phyloP scores from a whole-genome alignment of 1,140 invertebrate species.

The Coenobita brevimanus region DNA sequence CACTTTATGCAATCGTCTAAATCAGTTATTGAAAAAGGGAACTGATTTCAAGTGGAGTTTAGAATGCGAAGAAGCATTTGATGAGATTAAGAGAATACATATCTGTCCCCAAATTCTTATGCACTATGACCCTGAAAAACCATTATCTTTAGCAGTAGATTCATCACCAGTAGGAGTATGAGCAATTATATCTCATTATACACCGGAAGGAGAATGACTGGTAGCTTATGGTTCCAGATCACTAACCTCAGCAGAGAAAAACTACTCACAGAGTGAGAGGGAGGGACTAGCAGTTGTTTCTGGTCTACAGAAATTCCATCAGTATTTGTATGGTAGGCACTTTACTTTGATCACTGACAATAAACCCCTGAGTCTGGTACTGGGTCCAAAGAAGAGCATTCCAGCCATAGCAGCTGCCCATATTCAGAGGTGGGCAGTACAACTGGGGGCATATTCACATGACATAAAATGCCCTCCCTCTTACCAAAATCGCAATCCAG shows the following conservation, averaged over 20 bases:
- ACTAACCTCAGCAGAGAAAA: conserved; percentile 62
- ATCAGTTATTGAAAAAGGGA: not conserved
- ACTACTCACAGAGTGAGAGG: conserved; percentile 73
- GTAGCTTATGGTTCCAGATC: not conserved
- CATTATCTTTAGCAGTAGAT: not conserved
- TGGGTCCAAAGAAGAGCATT: not conserved
- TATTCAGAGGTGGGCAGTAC: not conserved
- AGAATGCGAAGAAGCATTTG: not conserved
- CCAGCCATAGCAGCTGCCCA: not conserved
- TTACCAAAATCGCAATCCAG: no score
- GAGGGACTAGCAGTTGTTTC: conserved; percentile 72
- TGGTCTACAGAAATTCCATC: conserved; percentile 72
- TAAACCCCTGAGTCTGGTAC: no score
- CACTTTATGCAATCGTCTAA: not conserved
- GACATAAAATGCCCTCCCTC: not conserved
- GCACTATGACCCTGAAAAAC: not conserved
- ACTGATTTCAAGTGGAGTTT: not conserved
- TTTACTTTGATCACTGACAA: conserved; percentile 72
- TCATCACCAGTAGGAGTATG: not conserved
- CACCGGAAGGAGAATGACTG: not conserved
- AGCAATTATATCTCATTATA: not conserved
- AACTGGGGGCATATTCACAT: not conserved
- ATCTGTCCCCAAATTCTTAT: not conserved
- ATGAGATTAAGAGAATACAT: not conserved
- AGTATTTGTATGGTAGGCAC: conserved; percentile 71